These are phyloP conservation scores for Habrosyne pyritoides DNA, from an alignment of 2,888 invertebrate genomes.

Conservation along the genomic window DNA sequence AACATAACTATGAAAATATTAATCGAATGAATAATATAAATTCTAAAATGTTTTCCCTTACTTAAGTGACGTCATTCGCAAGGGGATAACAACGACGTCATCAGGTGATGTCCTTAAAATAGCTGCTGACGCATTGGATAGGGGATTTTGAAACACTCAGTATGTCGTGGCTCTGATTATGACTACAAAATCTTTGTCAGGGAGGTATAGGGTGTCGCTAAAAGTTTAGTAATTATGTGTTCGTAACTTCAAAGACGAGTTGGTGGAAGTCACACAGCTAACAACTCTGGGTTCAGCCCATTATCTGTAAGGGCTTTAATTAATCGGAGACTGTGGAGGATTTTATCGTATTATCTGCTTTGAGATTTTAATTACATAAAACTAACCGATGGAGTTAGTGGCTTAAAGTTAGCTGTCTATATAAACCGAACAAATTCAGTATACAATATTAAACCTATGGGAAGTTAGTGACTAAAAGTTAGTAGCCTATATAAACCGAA, in stretches of 20 bases:
- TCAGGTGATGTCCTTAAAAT: not conserved
- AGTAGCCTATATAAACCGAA: too few relatives aligned
- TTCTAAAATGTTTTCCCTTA: not conserved
- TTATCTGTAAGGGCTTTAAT: not conserved
- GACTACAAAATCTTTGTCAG: conserved; percentile 20
- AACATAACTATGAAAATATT: too few relatives aligned
- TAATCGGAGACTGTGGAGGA: not conserved
- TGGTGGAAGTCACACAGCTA: conserved; percentile 23
- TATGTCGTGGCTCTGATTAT: not conserved
- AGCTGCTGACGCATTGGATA: not conserved
- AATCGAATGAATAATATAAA: not conserved
- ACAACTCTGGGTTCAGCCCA: not conserved
- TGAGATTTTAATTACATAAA: not conserved
- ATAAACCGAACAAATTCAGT: too few relatives aligned
- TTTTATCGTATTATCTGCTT: not conserved
- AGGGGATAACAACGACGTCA: not conserved
- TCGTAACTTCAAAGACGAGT: conserved; percentile 20
- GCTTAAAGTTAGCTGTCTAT: too few relatives aligned
- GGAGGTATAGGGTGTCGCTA: conserved; percentile 16
- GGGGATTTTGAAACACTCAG: not conserved
- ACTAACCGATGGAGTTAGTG: too few relatives aligned
- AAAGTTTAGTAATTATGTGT: conserved; percentile 44
- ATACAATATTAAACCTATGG: too few relatives aligned
- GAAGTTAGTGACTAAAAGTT: too few relatives aligned
- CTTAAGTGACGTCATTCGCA: not conserved